Base-by-base conservation (phyloP, 2,888 invertebrate species). In the Amphipyra berbera region DNA sequence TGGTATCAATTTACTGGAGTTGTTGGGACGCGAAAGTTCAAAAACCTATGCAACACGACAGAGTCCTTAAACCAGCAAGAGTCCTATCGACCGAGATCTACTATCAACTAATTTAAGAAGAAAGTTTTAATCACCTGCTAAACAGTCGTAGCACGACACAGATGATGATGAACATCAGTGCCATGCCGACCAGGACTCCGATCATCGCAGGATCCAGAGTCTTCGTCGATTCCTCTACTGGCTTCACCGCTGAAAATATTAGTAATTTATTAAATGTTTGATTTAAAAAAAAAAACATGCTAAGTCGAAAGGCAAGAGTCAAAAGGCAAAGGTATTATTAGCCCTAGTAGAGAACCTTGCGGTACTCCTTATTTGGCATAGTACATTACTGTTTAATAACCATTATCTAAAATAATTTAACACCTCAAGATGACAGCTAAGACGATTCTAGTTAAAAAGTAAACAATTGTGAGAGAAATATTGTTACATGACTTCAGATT, bases 111-210 rank as follows among this genome's bases (percentile, higher is more conserved):
- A 30, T 30, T n/a, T n/a, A n/a, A 30, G 6, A 30, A 30, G 6
- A 30, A 4, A 30, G 30, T 30, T 6, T 30, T 6, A 53, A 96
- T 96, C 95, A 98, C 98, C 97, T 98, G 97, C 98, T 98, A 93
- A 98, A 98, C 81, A 98, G 96, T 84, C 98, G 96, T 68, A 98
- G 96, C 50, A 98, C 98, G 80, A 98, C 97, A 93, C 98, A 98
- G 86, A 98, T 98, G 90, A 98, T 98, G 91, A 98, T 96, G 91
- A 98, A 98, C 98, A 98, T 98, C 78, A 98, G 96, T 72, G 97
- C 98, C 97, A 98, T 98, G 60, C 97, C 98, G 69, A 98, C 97
- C 78, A 98, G 96, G 55, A 98, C 97, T 56, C 97, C 97, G 88
- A 98, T 98, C 98, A 98, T 98, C 50, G 98, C 97, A 46, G 98